phyloP scores from a whole-genome alignment of 1,140 invertebrate species.

The Apocrypta bakeri region DNA sequence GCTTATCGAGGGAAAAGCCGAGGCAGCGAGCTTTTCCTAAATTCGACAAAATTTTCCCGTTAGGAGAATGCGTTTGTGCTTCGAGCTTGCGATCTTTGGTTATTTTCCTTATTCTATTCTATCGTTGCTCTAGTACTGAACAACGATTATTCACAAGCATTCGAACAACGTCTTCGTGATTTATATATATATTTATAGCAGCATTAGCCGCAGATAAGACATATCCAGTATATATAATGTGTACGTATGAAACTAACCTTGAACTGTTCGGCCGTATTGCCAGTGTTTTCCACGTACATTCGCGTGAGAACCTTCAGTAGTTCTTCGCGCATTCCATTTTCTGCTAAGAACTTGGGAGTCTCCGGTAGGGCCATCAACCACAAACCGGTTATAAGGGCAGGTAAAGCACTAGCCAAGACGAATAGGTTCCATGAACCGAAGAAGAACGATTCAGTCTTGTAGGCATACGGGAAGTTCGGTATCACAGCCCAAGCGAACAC shows the following conservation, averaged over 20 bases:
- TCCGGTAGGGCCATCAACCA: constrained; percentile 76
- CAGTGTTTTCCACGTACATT: constrained; percentile 71
- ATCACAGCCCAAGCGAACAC: constrained; percentile 67
- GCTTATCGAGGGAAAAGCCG: constrained; percentile 13
- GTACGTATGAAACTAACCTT: constrained; percentile 24
- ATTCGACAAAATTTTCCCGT: neutral
- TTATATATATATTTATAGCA: no score
- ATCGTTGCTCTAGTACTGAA: no score
- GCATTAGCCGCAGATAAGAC: no score
- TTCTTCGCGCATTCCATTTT: constrained; percentile 67
- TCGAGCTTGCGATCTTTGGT: no score
- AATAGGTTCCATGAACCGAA: constrained; percentile 72
- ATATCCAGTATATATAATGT: no score
- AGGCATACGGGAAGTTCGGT: constrained; percentile 62
- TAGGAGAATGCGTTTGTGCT: no score
- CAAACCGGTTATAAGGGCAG: constrained; percentile 60
- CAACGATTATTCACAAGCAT: no score
- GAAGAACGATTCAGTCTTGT: constrained; percentile 53
- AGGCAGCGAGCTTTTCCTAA: constrained; percentile 10
- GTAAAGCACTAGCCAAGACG: constrained; percentile 63
- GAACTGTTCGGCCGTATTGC: constrained; percentile 62
- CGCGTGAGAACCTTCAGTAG: constrained; percentile 67
- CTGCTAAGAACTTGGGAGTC: constrained; percentile 77
- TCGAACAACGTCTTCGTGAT: no score
- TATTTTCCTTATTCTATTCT: no score